phyloP scores from a whole-genome alignment of 1,140 invertebrate genomes.

The Drosophila carrolli region DNA sequence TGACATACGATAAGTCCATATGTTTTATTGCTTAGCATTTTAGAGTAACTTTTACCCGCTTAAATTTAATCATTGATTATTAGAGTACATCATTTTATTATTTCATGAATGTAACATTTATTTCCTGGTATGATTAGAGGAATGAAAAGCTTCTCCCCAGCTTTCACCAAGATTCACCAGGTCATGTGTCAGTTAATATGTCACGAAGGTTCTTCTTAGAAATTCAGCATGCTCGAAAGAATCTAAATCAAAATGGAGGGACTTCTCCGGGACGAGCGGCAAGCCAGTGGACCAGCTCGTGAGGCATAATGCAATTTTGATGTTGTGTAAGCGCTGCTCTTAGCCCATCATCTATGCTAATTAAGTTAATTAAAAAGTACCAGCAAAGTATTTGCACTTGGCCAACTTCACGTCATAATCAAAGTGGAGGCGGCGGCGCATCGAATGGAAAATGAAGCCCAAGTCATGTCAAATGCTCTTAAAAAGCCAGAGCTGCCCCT shows the following conservation, averaged over 20 bases:
- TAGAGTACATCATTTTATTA: constrained; percentile 1
- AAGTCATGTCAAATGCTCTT: constrained; percentile 82
- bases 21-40: constrained; percentile 5
- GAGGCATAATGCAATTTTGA: constrained; percentile 77
- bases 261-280: background rate
- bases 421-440: constrained; percentile 73
- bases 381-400: constrained; percentile 82
- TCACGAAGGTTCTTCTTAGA: constrained; percentile 38
- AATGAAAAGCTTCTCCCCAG: constrained; percentile 14
- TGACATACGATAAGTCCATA: background rate
- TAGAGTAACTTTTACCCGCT: background rate
- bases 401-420: constrained; percentile 82
- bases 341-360: constrained; percentile 80
- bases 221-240: constrained; percentile 45
- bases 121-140: background rate
- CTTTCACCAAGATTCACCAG: constrained; percentile 5
- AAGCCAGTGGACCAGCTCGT: constrained; percentile 7
- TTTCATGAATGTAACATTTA: constrained; percentile 18
- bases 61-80: constrained; percentile 12
- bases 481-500: constrained; percentile 56
- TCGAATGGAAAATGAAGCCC: constrained; percentile 70
- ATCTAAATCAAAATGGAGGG: constrained; percentile 42
- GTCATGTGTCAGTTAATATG: constrained; percentile 46
- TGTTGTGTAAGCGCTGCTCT: constrained; percentile 77
- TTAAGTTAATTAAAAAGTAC: constrained; percentile 83